These are phyloP conservation scores for Polydrusus pterygomalis DNA, from an alignment of 2,888 invertebrate species.

Conservation along the genomic window DNA sequence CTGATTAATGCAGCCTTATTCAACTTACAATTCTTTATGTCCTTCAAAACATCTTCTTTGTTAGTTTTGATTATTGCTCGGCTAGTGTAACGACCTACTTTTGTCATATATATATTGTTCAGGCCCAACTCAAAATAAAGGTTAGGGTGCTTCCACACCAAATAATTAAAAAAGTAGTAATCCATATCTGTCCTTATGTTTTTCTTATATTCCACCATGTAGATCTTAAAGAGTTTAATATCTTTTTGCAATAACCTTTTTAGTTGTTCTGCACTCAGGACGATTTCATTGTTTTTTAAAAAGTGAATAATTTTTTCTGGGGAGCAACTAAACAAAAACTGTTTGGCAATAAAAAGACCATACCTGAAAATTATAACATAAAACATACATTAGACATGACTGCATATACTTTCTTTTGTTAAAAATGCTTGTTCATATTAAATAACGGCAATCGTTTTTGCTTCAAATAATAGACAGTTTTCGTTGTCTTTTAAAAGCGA, in stretches of 20 bases:
- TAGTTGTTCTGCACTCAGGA: constrained; percentile 57
- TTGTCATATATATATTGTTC: constrained; percentile 19
- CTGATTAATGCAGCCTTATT: constrained; percentile 50
- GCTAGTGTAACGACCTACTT: constrained; percentile 54
- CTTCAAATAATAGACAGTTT: no score
- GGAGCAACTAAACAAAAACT: constrained; percentile 59
- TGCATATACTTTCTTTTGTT: no score
- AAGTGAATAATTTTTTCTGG: constrained; percentile 55
- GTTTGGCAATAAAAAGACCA: constrained; percentile 57
- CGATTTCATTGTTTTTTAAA: constrained; percentile 51
- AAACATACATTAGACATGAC: no score
- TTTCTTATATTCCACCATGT: constrained; percentile 54
- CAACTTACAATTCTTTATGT: constrained; percentile 45
- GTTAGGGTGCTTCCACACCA: constrained; percentile 54
- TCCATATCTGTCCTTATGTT: constrained; percentile 37
- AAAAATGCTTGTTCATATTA: no score
- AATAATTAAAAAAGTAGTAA: constrained; percentile 50
- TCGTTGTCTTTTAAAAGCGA: no score
- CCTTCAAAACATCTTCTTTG: constrained; percentile 51
- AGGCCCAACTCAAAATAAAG: constrained; percentile 52
- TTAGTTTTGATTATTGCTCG: constrained; percentile 48
- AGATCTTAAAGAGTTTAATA: constrained; percentile 51
- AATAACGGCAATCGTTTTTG: no score
- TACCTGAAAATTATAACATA: constrained; percentile 57
- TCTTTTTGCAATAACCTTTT: constrained; percentile 57